Conservation (phyloP, 1,140 invertebrate species). For the Stegodyphus mimosarum region DNA sequence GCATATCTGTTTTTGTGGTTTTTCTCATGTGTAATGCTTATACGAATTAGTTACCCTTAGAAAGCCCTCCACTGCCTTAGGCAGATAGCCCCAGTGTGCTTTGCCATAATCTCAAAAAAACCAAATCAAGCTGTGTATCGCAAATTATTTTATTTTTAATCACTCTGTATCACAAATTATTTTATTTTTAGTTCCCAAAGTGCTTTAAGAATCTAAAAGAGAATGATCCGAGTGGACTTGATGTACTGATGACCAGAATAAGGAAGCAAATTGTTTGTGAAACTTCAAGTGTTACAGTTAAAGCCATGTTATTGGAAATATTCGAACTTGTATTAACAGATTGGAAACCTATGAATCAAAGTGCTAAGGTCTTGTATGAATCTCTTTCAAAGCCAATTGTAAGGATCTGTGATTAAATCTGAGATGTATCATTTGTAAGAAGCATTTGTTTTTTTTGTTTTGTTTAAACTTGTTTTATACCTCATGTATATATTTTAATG, state of each 20-base stretch:
- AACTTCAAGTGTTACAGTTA: conserved; percentile 9
- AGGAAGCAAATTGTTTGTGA: conserved; percentile 36
- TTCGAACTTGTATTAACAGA: conserved; percentile 42
- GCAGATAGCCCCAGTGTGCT: too few relatives aligned
- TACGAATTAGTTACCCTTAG: too few relatives aligned
- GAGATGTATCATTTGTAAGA: background rate
- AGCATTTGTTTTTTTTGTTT: too few relatives aligned
- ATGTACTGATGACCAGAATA: conserved; percentile 14
- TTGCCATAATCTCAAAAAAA: too few relatives aligned
- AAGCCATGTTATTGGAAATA: conserved; percentile 42
- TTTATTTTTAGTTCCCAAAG: conserved; percentile 44
- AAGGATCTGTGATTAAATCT: conserved; percentile 32
- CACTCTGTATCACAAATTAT: too few relatives aligned
- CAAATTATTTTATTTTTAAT: background rate
- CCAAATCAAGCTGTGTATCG: too few relatives aligned
- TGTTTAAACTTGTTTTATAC: background rate
- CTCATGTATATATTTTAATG: background rate
- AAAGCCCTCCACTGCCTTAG: too few relatives aligned
- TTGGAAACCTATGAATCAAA: conserved; percentile 14
- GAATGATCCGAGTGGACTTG: conserved; percentile 7
- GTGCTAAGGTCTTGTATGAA: conserved; percentile 39
- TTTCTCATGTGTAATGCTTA: too few relatives aligned
- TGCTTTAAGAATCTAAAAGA: conserved; percentile 28
- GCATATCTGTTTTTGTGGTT: too few relatives aligned
- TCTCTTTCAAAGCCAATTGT: conserved; percentile 42